Evolutionary conservation across 2,113 vertebrate species (phyloP), one percentile per base, ranked within the genome.

Genomic region (Tetraodon nigroviridis): DNA sequence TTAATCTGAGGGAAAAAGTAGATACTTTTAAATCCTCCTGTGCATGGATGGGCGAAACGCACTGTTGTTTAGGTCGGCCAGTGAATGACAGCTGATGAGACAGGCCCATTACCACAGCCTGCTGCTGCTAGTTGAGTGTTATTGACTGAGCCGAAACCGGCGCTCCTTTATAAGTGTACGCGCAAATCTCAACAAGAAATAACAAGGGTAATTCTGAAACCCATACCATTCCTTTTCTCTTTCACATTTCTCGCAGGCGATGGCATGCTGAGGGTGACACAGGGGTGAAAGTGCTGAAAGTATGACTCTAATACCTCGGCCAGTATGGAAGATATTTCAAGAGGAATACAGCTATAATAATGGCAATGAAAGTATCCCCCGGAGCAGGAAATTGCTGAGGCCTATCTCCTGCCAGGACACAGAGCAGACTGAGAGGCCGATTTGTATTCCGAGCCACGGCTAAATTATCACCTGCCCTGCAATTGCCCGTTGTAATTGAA

Each of bases 401-500:
- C 73, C 78, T 71, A 71, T 82, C 75, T 81, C 64, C 57, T 59
- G 73, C 73, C 67, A 56, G 73, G 60, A 67, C 68, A 57, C 71
- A 67, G 48, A 54, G 44, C 76, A 65, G 27, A 69, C 57, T 24
- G 55, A 77, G 78, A 71, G 61, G 67, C 68, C 78, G 80, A 84
- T 87, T 89, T 80, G 79, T 85, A 83, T 87, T 88, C 80, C 55
- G 73, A 58, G 64, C 64, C 15, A 65, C 55, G 75, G 72, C 75
- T 72, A 86, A 82, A 89, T 85, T 80, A 87, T 79, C 80, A 86
- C 85, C 81, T 81, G 76, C 72, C 63, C 75, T 59, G 69, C 77
- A 73, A 75, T 64, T 51, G 65, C 68, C 46, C 50, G 49, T 65
- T 71, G 74, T 87, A 90, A 90, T 90, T 87, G 81, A 91, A 90